Evolutionary conservation across 2,888 invertebrate genomes (phyloP).

Genomic region (Cryptus armator): DNA sequence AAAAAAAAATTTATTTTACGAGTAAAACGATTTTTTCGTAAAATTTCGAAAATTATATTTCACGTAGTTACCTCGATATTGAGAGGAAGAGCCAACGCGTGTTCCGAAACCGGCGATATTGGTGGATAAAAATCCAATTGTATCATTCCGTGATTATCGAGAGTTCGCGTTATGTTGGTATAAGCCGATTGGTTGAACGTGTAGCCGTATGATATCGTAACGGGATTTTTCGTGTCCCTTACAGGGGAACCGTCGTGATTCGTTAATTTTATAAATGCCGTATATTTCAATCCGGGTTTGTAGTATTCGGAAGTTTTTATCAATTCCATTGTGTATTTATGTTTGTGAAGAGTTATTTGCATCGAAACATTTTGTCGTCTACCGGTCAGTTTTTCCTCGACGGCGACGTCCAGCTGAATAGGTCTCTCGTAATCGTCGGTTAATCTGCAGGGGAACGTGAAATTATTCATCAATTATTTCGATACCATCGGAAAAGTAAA

Average conservation of each 20-base stretch:
- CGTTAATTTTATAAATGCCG: conserved; percentile 91
- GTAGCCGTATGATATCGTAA: conserved; percentile 88
- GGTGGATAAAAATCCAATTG: conserved; percentile 89
- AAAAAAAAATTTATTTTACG: not conserved
- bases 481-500: not conserved
- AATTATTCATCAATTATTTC: too few species aligned
- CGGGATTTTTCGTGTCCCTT: conserved; percentile 87
- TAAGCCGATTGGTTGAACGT: conserved; percentile 87
- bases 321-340: conserved; percentile 91
- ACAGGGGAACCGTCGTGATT: conserved; percentile 91
- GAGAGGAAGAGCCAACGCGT: conserved; percentile 87
- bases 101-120: conserved; percentile 84
- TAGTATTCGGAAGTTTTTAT: conserved; percentile 94
- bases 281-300: conserved; percentile 94
- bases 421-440: conserved; percentile 93
- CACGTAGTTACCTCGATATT: conserved; percentile 88
- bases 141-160: conserved; percentile 89
- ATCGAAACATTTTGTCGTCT: conserved; percentile 93
- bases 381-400: conserved; percentile 95
- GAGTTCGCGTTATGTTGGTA: conserved; percentile 85
- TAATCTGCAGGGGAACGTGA: conserved; percentile 86
- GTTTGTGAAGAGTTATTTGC: conserved; percentile 91
- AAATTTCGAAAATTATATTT: not conserved
- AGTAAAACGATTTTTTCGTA: too few species aligned
- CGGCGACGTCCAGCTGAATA: conserved; percentile 94